Conservation (phyloP, 2,797 vertebrate species). For the Carduelis carduelis region DNA sequence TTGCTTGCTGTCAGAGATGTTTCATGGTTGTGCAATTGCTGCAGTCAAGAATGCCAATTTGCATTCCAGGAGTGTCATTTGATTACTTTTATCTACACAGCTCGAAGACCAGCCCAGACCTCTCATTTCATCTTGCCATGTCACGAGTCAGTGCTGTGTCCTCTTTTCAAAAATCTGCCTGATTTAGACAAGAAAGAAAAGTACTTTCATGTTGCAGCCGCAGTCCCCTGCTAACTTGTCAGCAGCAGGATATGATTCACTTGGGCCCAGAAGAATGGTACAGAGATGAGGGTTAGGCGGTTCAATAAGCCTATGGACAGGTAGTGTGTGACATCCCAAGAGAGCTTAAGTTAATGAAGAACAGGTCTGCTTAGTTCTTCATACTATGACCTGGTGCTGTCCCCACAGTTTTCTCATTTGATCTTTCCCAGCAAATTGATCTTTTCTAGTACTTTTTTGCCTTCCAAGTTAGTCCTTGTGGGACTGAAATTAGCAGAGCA, state of each 20-base stretch:
- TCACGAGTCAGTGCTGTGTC: constrained; percentile 82
- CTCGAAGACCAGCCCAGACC: constrained; percentile 80
- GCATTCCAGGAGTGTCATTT: constrained; percentile 95
- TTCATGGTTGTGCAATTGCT: constrained; percentile 85
- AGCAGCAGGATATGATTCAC: constrained; percentile 81
- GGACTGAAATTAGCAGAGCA: constrained; percentile 81
- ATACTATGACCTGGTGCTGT: constrained; percentile 83
- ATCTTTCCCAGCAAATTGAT: constrained; percentile 84
- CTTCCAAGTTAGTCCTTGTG: constrained; percentile 80
- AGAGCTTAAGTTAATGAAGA: constrained; percentile 93
- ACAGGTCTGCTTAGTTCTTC: constrained; percentile 91
- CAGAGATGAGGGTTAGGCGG: constrained; percentile 85
- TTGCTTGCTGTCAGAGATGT: constrained; percentile 85
- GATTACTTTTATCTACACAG: constrained; percentile 90
- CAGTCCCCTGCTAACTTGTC: constrained; percentile 82
- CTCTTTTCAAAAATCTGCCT: constrained; percentile 81
- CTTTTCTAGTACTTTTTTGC: constrained; percentile 80
- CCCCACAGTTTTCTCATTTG: constrained; percentile 85
- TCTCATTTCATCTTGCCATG: constrained; percentile 84
- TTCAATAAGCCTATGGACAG: constrained; percentile 94
- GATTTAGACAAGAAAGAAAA: constrained; percentile 83
- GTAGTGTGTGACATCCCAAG: constrained; percentile 89
- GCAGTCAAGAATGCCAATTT: constrained; percentile 90
- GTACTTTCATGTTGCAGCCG: constrained; percentile 82
- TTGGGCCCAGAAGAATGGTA: constrained; percentile 79